These are phyloP conservation scores for Pollenia labialis DNA, from an alignment of 2,888 invertebrate species.

Conservation along the genomic window DNA sequence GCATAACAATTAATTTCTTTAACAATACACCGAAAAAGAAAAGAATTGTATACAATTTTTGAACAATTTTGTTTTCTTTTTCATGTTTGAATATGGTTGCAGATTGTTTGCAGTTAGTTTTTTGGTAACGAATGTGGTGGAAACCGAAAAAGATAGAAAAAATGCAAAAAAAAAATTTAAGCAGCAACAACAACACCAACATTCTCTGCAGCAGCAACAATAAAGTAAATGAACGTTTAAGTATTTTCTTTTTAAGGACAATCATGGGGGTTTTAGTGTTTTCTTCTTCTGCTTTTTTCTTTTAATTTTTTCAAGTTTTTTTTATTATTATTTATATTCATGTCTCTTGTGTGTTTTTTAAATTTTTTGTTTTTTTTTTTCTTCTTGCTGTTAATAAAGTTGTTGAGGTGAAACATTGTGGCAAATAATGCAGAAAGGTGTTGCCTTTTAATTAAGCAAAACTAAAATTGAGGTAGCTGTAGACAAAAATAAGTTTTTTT, in stretches of 20 bases:
- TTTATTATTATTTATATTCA: constrained; percentile 46
- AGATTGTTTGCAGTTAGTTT: constrained; percentile 47
- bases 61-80: constrained; percentile 17
- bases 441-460: constrained; percentile 73
- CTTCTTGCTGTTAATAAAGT: constrained; percentile 63
- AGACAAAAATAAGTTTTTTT: constrained; percentile 38
- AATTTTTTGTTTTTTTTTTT: constrained; percentile 13
- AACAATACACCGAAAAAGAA: constrained; percentile 56
- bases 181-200: constrained; percentile 22
- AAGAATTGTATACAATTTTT: constrained; percentile 46
- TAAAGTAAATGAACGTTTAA: constrained; percentile 68
- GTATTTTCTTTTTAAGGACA: constrained; percentile 68
- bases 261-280: constrained; percentile 61
- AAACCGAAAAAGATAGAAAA: constrained; percentile 55
- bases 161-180: constrained; percentile 64
- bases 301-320: too few relatives aligned
- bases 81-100: constrained; percentile 13
- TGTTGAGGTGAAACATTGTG: constrained; percentile 70
- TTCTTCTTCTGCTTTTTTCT: constrained; percentile 28
- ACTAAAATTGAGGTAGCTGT: constrained; percentile 20
- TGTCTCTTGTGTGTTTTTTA: constrained; percentile 23
- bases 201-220: background rate
- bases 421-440: constrained; percentile 73
- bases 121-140: constrained; percentile 46
- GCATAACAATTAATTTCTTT: constrained; percentile 72